phyloP scores from a whole-genome alignment of 2,888 invertebrate genomes.

The Apamea epomidion region DNA sequence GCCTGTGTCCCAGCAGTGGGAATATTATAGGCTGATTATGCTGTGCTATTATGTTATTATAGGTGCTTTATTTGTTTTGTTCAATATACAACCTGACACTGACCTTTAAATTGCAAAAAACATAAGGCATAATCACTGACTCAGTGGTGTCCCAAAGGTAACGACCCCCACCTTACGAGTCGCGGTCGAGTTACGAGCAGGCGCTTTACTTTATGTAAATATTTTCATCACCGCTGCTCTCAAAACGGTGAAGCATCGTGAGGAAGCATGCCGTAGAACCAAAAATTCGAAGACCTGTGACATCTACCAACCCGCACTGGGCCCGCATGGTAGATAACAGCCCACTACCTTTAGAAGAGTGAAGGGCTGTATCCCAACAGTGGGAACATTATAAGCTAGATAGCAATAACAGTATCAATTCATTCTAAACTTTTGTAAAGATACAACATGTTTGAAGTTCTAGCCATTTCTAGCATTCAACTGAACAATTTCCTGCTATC shows the following conservation, averaged over 20 bases:
- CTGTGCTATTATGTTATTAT: too few species aligned
- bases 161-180: not conserved
- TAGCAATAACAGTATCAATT: not conserved
- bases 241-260: not conserved
- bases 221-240: not conserved
- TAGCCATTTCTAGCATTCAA: not conserved
- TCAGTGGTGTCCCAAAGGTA: not conserved
- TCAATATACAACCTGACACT: not conserved
- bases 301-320: not conserved
- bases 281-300: not conserved
- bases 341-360: not conserved
- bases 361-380: not conserved
- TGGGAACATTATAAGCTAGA: not conserved
- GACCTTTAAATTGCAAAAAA: too few species aligned
- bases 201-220: not conserved
- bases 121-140: not conserved
- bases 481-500: slow-evolving; percentile 16
- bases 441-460: not conserved
- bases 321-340: not conserved
- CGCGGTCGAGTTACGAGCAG: not conserved
- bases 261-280: not conserved
- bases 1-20: too few species aligned
- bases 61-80: not conserved
- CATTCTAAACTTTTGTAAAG: not conserved
- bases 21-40: too few species aligned